These are phyloP conservation scores for Gambusia affinis DNA, from an alignment of 2,113 vertebrate genomes.

Conservation along the genomic window DNA sequence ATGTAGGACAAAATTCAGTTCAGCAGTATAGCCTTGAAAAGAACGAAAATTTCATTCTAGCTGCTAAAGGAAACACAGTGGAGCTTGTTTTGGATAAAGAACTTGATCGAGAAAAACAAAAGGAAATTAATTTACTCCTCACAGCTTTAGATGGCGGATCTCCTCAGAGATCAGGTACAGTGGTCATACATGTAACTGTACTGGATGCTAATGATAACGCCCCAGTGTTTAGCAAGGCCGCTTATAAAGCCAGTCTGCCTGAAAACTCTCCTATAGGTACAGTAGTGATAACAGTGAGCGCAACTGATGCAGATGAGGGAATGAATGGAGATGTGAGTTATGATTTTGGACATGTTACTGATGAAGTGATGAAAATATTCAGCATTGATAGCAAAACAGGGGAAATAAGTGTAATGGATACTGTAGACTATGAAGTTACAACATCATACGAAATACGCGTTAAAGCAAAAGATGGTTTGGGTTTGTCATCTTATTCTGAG, in stretches of 20 bases:
- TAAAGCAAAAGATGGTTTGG: slow-evolving; percentile 79
- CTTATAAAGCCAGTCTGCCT: too few relatives aligned
- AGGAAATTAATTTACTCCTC: slow-evolving; percentile 46
- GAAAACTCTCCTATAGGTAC: slow-evolving; percentile 18
- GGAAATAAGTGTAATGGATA: slow-evolving; percentile 41
- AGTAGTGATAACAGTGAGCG: slow-evolving; percentile 71
- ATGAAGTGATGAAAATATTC: slow-evolving; percentile 5
- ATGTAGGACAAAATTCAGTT: slow-evolving; percentile 72
- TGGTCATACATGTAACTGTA: too few relatives aligned
- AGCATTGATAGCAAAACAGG: slow-evolving; percentile 23
- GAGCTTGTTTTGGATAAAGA: slow-evolving; percentile 64
- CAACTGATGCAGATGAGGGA: slow-evolving; percentile 82
- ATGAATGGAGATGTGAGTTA: slow-evolving; percentile 79
- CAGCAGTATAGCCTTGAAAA: slow-evolving; percentile 67
- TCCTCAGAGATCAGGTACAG: slow-evolving; percentile 53
- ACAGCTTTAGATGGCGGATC: slow-evolving; percentile 68
- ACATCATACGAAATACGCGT: slow-evolving; percentile 78
- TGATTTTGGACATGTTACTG: slow-evolving; percentile 71
- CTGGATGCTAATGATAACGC: too few relatives aligned
- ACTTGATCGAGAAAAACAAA: slow-evolving; percentile 63
- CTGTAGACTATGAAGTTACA: slow-evolving; percentile 78
- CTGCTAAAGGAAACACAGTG: slow-evolving; percentile 28
- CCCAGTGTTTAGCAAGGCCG: too few relatives aligned
- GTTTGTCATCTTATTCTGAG: slow-evolving; percentile 67
- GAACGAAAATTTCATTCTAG: slow-evolving; percentile 69